Base-by-base conservation (phyloP, 2,888 invertebrate genomes). In the Caenorhabditis becei region DNA sequence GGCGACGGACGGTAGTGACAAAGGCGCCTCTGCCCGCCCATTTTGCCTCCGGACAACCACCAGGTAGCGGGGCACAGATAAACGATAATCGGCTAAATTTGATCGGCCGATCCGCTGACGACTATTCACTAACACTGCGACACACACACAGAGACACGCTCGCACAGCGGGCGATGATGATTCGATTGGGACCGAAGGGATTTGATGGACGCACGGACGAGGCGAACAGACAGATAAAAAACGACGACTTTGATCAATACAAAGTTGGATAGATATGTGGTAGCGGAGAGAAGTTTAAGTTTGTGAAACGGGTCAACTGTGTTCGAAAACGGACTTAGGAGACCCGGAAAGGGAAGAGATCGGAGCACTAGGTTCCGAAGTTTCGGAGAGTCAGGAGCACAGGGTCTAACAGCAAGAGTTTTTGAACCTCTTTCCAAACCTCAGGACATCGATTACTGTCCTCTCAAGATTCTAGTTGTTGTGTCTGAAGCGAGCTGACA, bases 71-170 rank as follows among this genome's bases (percentile, higher is more conserved):
- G 37, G 54, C 67, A 72, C 56, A 72, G 74, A 74, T 74, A 74
- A 74, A 74, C 74, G 74, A 74, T 74, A 74, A 74, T 74, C 74
- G 74, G 74, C 74, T 74, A 66, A 74, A 74, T 74, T 74, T 74
- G 74, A 74, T 74, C 74, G 74, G 65, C 58, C 63, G 49, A 59
- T 59, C 59, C 59, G 14, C 54, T 54, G 54, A 54, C 58, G 32
- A 58, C 59, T 59, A 59, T 59, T 59, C 58, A 66, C 66, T 47
- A 47, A 67, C 66, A 67, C 23, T 28, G 58, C 66, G 54, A 54
- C 54, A 54, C 54, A 54, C 54, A n/a, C 51, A 28, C 24, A 58
- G 28, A 54, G 14, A 23, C 32, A 32, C 32, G 26, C 28, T 10
- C 23, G 54, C 35, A 32, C 37, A 20, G 59, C 20, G 41, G 59